Evolutionary conservation across 2,888 invertebrate species (phyloP).

Genomic region (Patella ulyssiponensis): DNA sequence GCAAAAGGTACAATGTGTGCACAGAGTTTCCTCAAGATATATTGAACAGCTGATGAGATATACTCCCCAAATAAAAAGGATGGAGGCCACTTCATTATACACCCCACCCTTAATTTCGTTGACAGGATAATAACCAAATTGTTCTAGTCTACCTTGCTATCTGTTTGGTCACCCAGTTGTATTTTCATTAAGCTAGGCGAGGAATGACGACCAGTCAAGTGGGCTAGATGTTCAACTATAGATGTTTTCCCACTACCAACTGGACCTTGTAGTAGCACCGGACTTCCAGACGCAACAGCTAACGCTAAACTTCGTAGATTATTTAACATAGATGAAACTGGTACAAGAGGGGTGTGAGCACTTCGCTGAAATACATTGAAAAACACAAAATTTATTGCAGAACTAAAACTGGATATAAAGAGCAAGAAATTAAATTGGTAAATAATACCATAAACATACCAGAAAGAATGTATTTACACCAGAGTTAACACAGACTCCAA

Average conservation of each 20-base stretch:
- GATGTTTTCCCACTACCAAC: constrained; percentile 96
- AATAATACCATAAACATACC: too few relatives aligned
- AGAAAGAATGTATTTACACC: too few relatives aligned
- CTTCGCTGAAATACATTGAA: neutral
- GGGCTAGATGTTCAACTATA: constrained; percentile 88
- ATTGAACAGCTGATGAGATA: too few relatives aligned
- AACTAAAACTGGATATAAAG: neutral
- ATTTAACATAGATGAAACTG: constrained; percentile 80
- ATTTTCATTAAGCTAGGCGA: constrained; percentile 82
- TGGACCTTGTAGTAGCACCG: constrained; percentile 80
- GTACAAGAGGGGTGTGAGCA: constrained; percentile 73
- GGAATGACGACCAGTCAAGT: constrained; percentile 79
- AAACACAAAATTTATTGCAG: neutral
- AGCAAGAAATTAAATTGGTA: neutral
- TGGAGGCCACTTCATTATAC: too few relatives aligned
- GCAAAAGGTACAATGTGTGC: too few relatives aligned
- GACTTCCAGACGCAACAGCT: constrained; percentile 81
- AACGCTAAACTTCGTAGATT: constrained; percentile 82
- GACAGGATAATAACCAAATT: neutral
- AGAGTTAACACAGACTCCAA: too few relatives aligned
- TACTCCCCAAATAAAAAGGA: too few relatives aligned
- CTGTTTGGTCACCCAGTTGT: constrained; percentile 96
- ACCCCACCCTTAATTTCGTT: too few relatives aligned
- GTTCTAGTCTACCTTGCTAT: constrained; percentile 81
- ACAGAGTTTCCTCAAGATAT: too few relatives aligned